Percentiles rank a stretch among this genome's conserved stretches.
These are phyloP conservation scores for Rhingia rostrata DNA, from an alignment of 2,888 invertebrate species.

Conservation along the genomic window DNA sequence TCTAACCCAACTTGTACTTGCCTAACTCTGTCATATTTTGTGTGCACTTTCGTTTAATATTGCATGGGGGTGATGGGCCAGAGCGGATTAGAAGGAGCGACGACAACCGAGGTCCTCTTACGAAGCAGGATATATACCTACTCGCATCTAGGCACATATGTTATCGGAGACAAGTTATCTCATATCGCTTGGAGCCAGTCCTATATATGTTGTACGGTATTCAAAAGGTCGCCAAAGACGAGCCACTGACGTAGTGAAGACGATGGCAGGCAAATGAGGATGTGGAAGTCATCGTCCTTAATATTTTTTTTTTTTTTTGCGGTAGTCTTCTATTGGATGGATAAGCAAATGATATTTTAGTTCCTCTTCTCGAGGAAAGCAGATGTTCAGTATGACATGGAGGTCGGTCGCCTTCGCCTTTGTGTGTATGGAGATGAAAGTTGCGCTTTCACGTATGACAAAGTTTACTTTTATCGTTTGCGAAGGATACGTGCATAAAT, in stretches of 20 bases:
- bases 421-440: slow-evolving; percentile 48
- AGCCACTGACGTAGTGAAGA: slow-evolving; percentile 32
- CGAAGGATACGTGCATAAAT: slow-evolving; percentile 74
- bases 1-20: slow-evolving; percentile 39
- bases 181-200: slow-evolving; percentile 48
- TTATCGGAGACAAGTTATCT: slow-evolving; percentile 62
- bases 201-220: slow-evolving; percentile 1
- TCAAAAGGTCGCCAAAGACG: slow-evolving; percentile 45
- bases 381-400: slow-evolving; percentile 50
- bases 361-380: slow-evolving; percentile 48
- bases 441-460: slow-evolving; percentile 74
- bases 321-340: slow-evolving; percentile 58
- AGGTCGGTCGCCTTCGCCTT: slow-evolving; percentile 16
- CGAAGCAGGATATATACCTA: slow-evolving; percentile 37
- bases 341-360: slow-evolving; percentile 74
- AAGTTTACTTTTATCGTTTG: slow-evolving; percentile 75
- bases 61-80: slow-evolving; percentile 15
- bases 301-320: slow-evolving; percentile 44
- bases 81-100: slow-evolving; percentile 33
- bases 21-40: slow-evolving; percentile 51
- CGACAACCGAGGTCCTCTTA: neutral
- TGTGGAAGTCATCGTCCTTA: slow-evolving; percentile 57
- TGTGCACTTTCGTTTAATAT: slow-evolving; percentile 48
- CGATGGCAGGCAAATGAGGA: slow-evolving; percentile 51
- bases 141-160: slow-evolving; percentile 57